Conservation (phyloP, 2,888 invertebrate genomes). For the Erebia aethiops region DNA sequence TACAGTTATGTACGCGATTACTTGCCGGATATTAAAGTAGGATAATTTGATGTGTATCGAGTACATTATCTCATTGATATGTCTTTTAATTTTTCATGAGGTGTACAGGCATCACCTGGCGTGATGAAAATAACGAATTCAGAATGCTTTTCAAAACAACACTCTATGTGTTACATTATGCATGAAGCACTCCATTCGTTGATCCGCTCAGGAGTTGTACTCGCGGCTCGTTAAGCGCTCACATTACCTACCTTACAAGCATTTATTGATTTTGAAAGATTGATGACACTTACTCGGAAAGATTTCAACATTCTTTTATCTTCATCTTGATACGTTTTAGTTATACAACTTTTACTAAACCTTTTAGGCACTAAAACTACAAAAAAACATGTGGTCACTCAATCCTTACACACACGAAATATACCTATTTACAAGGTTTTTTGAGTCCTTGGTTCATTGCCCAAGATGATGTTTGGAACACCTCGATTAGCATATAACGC, state of each 20-base stretch:
- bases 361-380: too few species aligned
- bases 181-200: constrained; percentile 83
- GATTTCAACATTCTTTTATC: background rate
- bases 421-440: too few species aligned
- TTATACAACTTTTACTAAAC: too few species aligned
- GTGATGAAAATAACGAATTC: constrained; percentile 81
- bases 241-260: constrained; percentile 80
- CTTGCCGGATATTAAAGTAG: constrained; percentile 15
- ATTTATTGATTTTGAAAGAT: constrained; percentile 80
- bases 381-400: too few species aligned
- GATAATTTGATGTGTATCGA: constrained; percentile 41
- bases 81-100: constrained; percentile 78
- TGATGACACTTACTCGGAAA: constrained; percentile 62
- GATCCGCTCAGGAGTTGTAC: constrained; percentile 81
- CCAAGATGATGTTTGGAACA: too few species aligned
- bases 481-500: too few species aligned
- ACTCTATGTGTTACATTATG: constrained; percentile 81
- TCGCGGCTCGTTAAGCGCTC: constrained; percentile 82
- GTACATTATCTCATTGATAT: constrained; percentile 60
- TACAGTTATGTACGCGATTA: background rate
- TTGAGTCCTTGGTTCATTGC: too few species aligned
- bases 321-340: background rate
- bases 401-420: too few species aligned
- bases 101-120: constrained; percentile 76
- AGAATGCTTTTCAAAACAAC: constrained; percentile 82